Base-by-base conservation (phyloP, 2,113 vertebrate species). In the Brevimyrus niger region DNA sequence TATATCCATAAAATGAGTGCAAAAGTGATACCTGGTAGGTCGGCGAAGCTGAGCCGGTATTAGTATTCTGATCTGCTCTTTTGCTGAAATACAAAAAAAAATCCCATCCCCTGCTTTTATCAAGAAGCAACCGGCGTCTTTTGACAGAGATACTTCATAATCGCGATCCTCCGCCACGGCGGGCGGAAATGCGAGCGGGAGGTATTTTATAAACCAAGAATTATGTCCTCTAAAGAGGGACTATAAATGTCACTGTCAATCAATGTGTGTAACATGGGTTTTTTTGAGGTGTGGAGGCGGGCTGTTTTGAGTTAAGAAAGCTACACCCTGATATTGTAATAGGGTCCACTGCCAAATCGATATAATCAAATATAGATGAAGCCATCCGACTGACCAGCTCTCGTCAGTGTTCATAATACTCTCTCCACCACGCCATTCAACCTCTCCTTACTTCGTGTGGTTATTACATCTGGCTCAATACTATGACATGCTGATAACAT, bases 281-380 rank as follows among this genome's bases (percentile, higher is more conserved):
- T 76, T 51, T 76, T 80, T 21, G 38, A 27, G 65, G 47, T 82
- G 13, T 31, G 31, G 55, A n/a, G 17, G 27, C 9, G 5, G 47
- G 31, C 21, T 35, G 80, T 23, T 84, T 47, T 11, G 5, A 9
- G 21, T 21, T 46, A 38, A 27, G 27, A 35, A 73, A 7, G 38
- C 23, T 69, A 23, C 38, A 23, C 38, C 7, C 27, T n/a, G 5
- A 69, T n/a, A 10, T 50, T 88, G 88, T 80, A 88, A 51, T 88
- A 69, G 47, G 9, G 4, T 47, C 10, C 69, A 38, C 50, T 76
- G 46, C 80, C 27, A 80, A 80, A 27, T 8, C 27, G 27, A 88
- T 46, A 69, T 88, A 88, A 88, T 88, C 65, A 53, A 80, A 88
- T 42, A 73, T 21, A 88, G 87, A 88, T 76, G 87, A 76, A 76